Percentiles rank a stretch among this genome's conserved stretches.
These are phyloP conservation scores for Reinhardtius hippoglossoides DNA, from an alignment of 2,113 vertebrate genomes.

Conservation along the genomic window DNA sequence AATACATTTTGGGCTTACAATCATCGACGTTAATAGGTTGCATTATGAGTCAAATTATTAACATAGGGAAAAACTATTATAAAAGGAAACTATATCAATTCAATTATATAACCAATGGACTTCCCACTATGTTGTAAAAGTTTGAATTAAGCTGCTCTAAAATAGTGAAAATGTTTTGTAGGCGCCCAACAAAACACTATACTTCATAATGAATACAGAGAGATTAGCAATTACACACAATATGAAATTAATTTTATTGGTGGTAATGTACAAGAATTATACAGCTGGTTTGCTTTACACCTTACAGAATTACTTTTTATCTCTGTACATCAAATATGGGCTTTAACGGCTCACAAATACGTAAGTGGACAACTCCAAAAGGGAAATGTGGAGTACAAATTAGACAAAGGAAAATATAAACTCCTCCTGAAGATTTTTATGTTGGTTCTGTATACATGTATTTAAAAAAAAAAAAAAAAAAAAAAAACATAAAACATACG, in stretches of 20 bases:
- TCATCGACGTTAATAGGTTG: constrained; percentile 64
- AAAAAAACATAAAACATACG: background rate
- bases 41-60: background rate
- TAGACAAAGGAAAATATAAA: constrained; percentile 20
- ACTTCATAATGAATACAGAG: constrained; percentile 6
- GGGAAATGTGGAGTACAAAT: background rate
- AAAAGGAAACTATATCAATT: constrained; percentile 41
- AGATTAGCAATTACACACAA: constrained; percentile 6
- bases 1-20: constrained; percentile 62
- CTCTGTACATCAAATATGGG: constrained; percentile 48
- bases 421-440: background rate
- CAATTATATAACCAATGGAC: constrained; percentile 53
- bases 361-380: background rate
- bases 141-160: constrained; percentile 6
- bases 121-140: constrained; percentile 26
- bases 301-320: constrained; percentile 17
- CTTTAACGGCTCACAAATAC: constrained; percentile 40
- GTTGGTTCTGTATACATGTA: constrained; percentile 14
- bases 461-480: background rate
- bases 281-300: constrained; percentile 49
- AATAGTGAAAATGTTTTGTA: background rate
- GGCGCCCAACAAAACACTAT: background rate
- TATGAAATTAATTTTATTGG: constrained; percentile 72
- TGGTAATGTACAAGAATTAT: constrained; percentile 70
- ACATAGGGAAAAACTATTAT: constrained; percentile 35